A percentile compares a stretch with the other conserved stretches of the same genome.
These are phyloP conservation scores for Drosophila niveifrons DNA, from an alignment of 2,888 invertebrate genomes.

Conservation along the genomic window DNA sequence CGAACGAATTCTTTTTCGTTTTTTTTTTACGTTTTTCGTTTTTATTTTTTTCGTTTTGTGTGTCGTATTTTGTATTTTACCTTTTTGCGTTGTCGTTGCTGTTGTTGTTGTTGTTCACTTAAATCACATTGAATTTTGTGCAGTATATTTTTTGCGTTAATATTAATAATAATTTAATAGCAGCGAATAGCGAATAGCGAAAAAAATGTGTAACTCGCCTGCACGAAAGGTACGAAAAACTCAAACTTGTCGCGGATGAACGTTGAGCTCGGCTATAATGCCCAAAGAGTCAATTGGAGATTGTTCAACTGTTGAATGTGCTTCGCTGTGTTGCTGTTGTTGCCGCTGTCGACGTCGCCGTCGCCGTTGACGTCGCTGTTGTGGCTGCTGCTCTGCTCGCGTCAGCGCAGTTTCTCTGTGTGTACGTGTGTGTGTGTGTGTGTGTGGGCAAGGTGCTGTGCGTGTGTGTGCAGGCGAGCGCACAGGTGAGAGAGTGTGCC, in stretches of 20 bases:
- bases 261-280: conserved; percentile 81
- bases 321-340: conserved; percentile 49
- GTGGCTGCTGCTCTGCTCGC: conserved; percentile 39
- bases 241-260: conserved; percentile 84
- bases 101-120: conserved; percentile 44
- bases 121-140: conserved; percentile 18
- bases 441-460: conserved; percentile 40
- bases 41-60: conserved; percentile 35
- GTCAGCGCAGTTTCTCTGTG: conserved; percentile 28
- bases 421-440: conserved; percentile 15
- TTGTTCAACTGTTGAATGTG: conserved; percentile 81
- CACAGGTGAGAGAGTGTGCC: conserved; percentile 26
- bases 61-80: background rate
- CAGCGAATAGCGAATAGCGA: conserved; percentile 46
- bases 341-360: conserved; percentile 28
- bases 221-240: conserved; percentile 83
- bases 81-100: background rate
- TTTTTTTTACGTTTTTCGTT: conserved; percentile 49
- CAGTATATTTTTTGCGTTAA: background rate
- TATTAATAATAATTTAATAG: conserved; percentile 4
- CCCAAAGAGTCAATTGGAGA: conserved; percentile 82
- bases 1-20: conserved; percentile 64
- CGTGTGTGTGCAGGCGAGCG: background rate
- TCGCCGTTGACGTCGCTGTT: conserved; percentile 27
- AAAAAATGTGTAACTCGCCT: conserved; percentile 60